Conservation (phyloP, 2,797 vertebrate species). For the Ispidina lecontei region DNA sequence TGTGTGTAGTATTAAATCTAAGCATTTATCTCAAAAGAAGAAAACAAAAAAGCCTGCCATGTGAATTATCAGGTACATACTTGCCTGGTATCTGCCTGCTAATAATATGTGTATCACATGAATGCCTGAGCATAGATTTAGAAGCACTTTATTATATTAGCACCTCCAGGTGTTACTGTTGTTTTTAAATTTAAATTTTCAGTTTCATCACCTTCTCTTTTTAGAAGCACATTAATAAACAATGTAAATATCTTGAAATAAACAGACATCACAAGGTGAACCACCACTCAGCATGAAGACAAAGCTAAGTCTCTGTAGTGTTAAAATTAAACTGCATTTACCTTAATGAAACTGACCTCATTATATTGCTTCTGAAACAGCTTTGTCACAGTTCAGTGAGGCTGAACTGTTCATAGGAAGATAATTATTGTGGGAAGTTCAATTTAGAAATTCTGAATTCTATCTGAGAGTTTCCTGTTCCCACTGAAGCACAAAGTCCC, state of each 20-base stretch:
- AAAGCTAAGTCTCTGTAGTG: neutral
- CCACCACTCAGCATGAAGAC: neutral
- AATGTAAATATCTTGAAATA: neutral
- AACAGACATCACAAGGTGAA: neutral
- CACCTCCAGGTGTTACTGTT: neutral
- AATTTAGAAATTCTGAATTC: neutral
- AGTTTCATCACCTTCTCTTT: neutral
- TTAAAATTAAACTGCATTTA: neutral
- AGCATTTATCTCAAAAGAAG: neutral
- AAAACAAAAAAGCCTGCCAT: neutral
- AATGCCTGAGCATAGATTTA: neutral
- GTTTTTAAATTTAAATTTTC: neutral
- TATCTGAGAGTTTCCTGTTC: neutral
- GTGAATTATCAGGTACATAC: neutral
- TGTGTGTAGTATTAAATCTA: neutral
- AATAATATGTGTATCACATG: neutral
- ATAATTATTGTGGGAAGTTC: neutral
- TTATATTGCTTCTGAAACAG: neutral
- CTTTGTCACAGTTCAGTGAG: neutral
- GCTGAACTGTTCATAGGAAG: neutral
- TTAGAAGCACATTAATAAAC: neutral
- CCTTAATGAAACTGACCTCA: neutral
- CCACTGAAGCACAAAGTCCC: neutral
- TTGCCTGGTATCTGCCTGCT: neutral
- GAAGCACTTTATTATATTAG: neutral